phyloP scores from a whole-genome alignment of 2,888 invertebrate species.

The Campopleginae sp. region DNA sequence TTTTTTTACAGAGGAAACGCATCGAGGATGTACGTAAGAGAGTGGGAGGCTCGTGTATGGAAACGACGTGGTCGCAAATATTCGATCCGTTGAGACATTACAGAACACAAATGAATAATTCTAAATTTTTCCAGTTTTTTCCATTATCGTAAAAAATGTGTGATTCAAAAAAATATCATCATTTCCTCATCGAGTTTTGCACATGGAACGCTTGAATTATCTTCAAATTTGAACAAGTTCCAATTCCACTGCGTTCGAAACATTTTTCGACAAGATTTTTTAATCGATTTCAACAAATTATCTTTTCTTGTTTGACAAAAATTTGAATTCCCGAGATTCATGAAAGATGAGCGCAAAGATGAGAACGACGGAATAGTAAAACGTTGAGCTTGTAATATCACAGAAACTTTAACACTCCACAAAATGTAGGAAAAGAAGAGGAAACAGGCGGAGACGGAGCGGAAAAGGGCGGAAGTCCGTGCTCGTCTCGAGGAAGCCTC shows the following conservation, averaged over 20 bases:
- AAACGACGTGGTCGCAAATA: slow-evolving; percentile 50
- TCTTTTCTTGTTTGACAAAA: not conserved
- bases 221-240: not conserved
- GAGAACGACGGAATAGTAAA: not conserved
- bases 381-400: not conserved
- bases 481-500: slow-evolving; percentile 99
- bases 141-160: not conserved
- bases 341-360: not conserved
- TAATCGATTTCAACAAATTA: not conserved
- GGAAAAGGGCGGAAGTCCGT: slow-evolving; percentile 99
- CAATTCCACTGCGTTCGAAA: not conserved
- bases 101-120: slow-evolving; percentile 36
- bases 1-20: slow-evolving; percentile 90
- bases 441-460: slow-evolving; percentile 98
- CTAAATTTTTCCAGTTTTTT: not conserved
- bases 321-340: not conserved
- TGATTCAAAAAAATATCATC: not conserved
- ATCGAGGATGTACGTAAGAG: slow-evolving; percentile 91
- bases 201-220: not conserved
- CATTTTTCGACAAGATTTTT: not conserved
- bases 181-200: not conserved
- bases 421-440: slow-evolving; percentile 95
- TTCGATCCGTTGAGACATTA: slow-evolving; percentile 55
- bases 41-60: slow-evolving; percentile 53
- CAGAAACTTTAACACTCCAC: not conserved